Conservation (phyloP, 2,113 vertebrate genomes). For the Hydrochoerus hydrochaeris region DNA sequence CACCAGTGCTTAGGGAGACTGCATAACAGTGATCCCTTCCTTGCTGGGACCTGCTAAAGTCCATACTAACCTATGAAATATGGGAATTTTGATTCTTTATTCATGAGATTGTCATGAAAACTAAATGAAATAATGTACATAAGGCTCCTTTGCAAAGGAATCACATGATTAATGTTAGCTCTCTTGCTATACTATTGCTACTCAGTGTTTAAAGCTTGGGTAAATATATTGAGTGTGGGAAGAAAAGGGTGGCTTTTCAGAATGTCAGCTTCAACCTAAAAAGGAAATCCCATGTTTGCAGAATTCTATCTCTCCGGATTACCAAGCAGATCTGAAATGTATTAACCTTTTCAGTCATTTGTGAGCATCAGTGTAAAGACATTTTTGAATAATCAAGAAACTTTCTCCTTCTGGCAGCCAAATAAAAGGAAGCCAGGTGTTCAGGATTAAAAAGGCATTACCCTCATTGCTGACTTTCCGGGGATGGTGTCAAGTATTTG, state of each 20-base stretch:
- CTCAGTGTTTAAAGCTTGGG: constrained; percentile 54
- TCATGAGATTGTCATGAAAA: background rate
- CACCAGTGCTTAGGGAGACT: background rate
- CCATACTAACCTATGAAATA: background rate
- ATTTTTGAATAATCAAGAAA: constrained; percentile 75
- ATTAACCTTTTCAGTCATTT: constrained; percentile 78
- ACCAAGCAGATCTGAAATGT: constrained; percentile 70
- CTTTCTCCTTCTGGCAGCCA: constrained; percentile 59
- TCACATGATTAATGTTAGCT: background rate
- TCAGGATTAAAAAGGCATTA: constrained; percentile 76
- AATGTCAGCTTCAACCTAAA: constrained; percentile 69
- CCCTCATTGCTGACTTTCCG: constrained; percentile 62
- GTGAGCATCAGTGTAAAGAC: constrained; percentile 45
- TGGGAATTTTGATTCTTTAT: background rate
- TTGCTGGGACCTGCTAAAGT: background rate
- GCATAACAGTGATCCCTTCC: background rate
- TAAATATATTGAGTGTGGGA: constrained; percentile 61
- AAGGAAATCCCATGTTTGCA: constrained; percentile 74
- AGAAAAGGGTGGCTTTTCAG: constrained; percentile 60
- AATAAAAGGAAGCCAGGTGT: constrained; percentile 79
- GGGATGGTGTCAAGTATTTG: constrained; percentile 52
- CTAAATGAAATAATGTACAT: background rate
- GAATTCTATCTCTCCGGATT: constrained; percentile 71
- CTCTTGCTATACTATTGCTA: background rate
- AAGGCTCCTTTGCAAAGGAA: background rate